Conservation (phyloP, 2,888 invertebrate genomes). For the Gortyna flavago region DNA sequence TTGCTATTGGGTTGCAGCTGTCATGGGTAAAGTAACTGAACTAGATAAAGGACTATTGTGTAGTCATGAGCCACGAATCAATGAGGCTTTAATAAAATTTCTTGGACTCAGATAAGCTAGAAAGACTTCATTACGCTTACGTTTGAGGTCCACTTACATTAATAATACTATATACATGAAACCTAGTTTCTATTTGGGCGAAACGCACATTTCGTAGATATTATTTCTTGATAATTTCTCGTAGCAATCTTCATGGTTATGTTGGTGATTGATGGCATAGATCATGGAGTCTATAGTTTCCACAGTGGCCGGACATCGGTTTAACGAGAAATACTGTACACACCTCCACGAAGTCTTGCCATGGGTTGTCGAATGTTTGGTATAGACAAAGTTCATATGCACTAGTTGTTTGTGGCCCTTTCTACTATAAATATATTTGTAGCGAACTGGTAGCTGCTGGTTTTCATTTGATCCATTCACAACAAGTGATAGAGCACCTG, state of each 20-base stretch:
- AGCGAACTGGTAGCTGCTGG: conserved; percentile 82
- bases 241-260: conserved; percentile 87
- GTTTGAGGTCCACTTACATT: conserved; percentile 60
- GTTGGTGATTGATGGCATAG: conserved; percentile 87
- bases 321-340: conserved; percentile 89
- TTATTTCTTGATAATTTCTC: conserved; percentile 86
- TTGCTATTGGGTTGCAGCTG: not conserved
- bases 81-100: not conserved
- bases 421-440: conserved; percentile 88
- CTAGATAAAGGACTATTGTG: not conserved
- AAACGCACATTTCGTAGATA: conserved; percentile 87
- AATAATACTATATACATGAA: conserved; percentile 69
- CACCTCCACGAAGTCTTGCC: conserved; percentile 89
- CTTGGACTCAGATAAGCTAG: conserved; percentile 43
- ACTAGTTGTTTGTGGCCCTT: conserved; percentile 89
- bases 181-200: conserved; percentile 76
- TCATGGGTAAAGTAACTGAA: not conserved
- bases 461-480: conserved; percentile 83
- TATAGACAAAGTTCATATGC: conserved; percentile 89
- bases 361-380: conserved; percentile 88
- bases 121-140: conserved; percentile 56
- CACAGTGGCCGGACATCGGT: conserved; percentile 88
- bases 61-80: not conserved
- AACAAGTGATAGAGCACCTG: conserved; percentile 87
- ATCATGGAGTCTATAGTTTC: conserved; percentile 88